phyloP scores from a whole-genome alignment of 2,797 vertebrate species.

The Echeneis naucrates region DNA sequence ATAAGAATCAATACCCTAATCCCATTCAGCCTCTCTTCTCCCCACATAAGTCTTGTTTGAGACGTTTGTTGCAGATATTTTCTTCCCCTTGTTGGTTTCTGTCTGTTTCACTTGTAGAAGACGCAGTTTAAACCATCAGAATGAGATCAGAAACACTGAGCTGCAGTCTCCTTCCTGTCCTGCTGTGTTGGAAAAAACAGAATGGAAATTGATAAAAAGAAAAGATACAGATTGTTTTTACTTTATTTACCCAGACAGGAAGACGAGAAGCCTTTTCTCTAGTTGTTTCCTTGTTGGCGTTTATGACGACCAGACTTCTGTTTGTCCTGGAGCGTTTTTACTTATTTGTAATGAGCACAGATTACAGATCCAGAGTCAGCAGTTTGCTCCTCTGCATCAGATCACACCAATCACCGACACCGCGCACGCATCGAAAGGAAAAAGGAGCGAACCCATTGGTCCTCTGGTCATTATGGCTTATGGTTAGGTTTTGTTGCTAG shows the following conservation, averaged over 20 bases:
- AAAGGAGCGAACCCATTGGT: too few species aligned
- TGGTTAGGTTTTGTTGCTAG: too few species aligned
- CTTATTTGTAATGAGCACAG: background rate
- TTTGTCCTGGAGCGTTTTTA: background rate
- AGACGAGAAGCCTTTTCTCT: background rate
- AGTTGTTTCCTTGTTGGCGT: background rate
- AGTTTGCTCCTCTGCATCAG: background rate
- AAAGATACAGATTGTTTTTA: constrained; percentile 4
- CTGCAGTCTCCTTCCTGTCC: constrained; percentile 12
- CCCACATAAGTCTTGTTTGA: constrained; percentile 69
- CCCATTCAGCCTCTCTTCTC: constrained; percentile 54
- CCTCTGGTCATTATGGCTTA: too few species aligned
- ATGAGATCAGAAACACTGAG: constrained; percentile 49
- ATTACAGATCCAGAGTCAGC: background rate
- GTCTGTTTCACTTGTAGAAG: constrained; percentile 37
- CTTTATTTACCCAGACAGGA: constrained; percentile 14
- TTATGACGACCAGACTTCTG: background rate
- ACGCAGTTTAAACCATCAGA: constrained; percentile 49
- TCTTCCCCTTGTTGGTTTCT: constrained; percentile 47
- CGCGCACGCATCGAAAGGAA: background rate
- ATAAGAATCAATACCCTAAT: constrained; percentile 71
- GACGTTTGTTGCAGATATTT: constrained; percentile 57
- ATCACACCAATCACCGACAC: background rate
- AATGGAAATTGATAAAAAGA: constrained; percentile 35
- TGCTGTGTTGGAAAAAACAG: constrained; percentile 12